phyloP scores from a whole-genome alignment of 2,888 invertebrate species.

The Bhutanitis thaidina region DNA sequence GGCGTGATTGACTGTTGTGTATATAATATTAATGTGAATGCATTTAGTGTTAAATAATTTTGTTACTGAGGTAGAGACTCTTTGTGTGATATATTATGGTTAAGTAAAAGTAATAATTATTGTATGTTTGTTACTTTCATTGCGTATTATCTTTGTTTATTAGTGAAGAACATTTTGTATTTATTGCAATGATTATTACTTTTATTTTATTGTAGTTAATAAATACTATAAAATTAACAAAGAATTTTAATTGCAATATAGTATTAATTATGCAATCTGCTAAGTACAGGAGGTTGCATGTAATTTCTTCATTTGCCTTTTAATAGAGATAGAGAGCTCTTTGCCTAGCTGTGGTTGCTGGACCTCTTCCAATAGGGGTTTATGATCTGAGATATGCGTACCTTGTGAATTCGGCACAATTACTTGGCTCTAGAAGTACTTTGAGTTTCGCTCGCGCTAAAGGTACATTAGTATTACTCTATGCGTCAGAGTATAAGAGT shows the following conservation, averaged over 20 bases:
- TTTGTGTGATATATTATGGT: conserved; percentile 22
- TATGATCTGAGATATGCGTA: too few species aligned
- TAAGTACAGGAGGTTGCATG: too few species aligned
- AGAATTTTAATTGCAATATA: not conserved
- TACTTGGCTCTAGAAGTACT: too few species aligned
- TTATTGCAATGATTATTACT: conserved; percentile 2
- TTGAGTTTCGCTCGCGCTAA: too few species aligned
- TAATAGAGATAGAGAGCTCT: too few species aligned
- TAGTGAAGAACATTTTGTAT: not conserved
- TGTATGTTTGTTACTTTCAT: conserved; percentile 14
- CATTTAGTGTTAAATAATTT: conserved; percentile 16
- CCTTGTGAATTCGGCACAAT: too few species aligned
- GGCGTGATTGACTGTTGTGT: not conserved
- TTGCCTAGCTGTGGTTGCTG: too few species aligned
- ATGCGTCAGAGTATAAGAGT: too few species aligned
- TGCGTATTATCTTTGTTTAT: not conserved
- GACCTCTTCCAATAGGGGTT: too few species aligned
- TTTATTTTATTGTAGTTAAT: conserved; percentile 6
- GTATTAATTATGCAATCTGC: too few species aligned
- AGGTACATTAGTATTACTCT: too few species aligned
- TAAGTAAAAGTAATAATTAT: conserved; percentile 25
- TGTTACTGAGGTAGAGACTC: conserved; percentile 6
- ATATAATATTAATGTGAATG: conserved; percentile 15
- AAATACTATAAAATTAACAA: conserved; percentile 4
- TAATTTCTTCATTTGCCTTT: too few species aligned